Percentiles rank a stretch among this genome's conserved stretches.
Evolutionary conservation across 37 sponge, comb jelly and placozoan species (phyloP).

Genomic region (Cladorhizidae sp.): DNA sequence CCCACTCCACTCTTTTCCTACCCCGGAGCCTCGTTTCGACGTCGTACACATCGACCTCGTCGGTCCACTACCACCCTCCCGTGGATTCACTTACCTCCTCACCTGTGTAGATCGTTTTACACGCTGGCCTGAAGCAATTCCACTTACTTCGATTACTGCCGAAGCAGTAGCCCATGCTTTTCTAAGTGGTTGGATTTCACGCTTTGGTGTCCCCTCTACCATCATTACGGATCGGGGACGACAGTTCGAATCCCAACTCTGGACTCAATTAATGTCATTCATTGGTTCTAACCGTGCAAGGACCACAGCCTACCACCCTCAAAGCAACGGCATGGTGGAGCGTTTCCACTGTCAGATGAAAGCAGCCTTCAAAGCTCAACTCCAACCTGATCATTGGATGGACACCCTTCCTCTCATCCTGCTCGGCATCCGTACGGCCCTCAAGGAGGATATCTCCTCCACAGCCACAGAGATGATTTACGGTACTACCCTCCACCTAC

Average conservation of each 20-base stretch:
- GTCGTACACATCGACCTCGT: conserved; percentile 66
- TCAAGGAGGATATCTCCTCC: conserved; percentile 54
- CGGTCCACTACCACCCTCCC: conserved; percentile 63
- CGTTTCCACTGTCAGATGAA: conserved; percentile 65
- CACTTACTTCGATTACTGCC: conserved; percentile 42
- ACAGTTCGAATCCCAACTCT: conserved; percentile 67
- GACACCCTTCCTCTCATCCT: conserved; percentile 56
- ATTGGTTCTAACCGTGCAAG: conserved; percentile 41
- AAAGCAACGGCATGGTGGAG: conserved; percentile 67
- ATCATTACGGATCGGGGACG: conserved; percentile 67
- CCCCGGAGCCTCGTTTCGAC: conserved; percentile 61
- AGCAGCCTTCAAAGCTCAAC: conserved; percentile 61
- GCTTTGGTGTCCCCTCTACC: conserved; percentile 73
- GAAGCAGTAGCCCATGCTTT: conserved; percentile 66
- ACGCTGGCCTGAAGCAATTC: conserved; percentile 53
- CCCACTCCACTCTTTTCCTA: conserved; percentile 31
- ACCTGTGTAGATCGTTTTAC: conserved; percentile 59
- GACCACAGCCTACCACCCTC: conserved; percentile 64
- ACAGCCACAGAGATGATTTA: conserved; percentile 73
- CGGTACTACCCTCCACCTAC: conserved; percentile 69
- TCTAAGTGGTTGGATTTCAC: conserved; percentile 64
- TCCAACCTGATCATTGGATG: conserved; percentile 49
- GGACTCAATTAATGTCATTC: conserved; percentile 38
- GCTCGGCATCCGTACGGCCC: conserved; percentile 63
- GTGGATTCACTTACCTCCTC: conserved; percentile 53